Conservation (phyloP, 2,797 vertebrate species). For the Acomys russatus region DNA sequence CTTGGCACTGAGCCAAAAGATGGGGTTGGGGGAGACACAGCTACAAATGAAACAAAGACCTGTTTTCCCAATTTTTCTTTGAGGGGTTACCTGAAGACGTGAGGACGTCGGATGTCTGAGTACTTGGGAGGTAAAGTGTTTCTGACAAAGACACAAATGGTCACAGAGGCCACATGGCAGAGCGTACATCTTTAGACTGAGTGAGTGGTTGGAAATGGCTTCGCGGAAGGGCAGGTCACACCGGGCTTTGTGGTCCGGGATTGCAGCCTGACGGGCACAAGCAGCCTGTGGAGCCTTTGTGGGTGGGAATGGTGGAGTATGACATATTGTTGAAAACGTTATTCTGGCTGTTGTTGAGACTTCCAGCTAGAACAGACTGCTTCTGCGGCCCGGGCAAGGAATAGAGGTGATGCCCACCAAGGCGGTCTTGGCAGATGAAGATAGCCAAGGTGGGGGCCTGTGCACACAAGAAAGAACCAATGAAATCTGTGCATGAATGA, state of each 20-base stretch:
- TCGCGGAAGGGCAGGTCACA: background rate
- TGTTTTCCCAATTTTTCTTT: background rate
- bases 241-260: background rate
- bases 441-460: background rate
- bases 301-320: background rate
- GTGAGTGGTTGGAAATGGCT: background rate
- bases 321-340: conserved; percentile 13
- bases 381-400: too few species aligned
- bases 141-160: background rate
- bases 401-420: background rate
- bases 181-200: background rate
- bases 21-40: background rate
- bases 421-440: background rate
- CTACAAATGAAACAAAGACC: background rate
- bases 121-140: background rate
- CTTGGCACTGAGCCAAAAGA: background rate
- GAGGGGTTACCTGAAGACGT: background rate
- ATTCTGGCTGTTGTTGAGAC: background rate
- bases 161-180: conserved; percentile 24
- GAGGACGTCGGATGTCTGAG: background rate
- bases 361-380: background rate
- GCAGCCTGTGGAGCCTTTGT: background rate
- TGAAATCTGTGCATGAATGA: background rate
- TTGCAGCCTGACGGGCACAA: conserved; percentile 17
- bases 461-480: background rate